Base-by-base conservation (phyloP, 2,888 invertebrate genomes). In the Rutpela maculata region DNA sequence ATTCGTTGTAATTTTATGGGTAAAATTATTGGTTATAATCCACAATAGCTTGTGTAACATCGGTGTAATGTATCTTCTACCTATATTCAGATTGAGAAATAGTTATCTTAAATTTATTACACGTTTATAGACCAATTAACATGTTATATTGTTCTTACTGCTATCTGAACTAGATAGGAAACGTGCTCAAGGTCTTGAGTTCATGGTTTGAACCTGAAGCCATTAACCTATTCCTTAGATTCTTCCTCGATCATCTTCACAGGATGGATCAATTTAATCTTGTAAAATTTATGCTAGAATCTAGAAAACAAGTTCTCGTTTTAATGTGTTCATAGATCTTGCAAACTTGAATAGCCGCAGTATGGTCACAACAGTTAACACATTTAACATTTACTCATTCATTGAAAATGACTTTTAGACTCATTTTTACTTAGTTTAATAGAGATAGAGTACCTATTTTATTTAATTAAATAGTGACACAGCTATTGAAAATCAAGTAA, bases 21-120 rank as follows among this genome's bases (percentile, higher is more conserved):
- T 63, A 73, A 76, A 66, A 76, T 80, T 80, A 83, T 80, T 83
- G 80, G 75, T 66, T 74, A 71, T 76, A 76, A 78, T 78, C 70
- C 76, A 78, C 66, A 71, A 74, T 77, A 62, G 67, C 55, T 68
- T 72, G 65, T 31, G 72, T 26, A 26, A 22, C 35, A 62, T 74
- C 19, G 22, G 76, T 76, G 72, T n/a, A 60, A 7, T 35, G 59
- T 65, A 62, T 72, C 73, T 63, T 72, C 72, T 55, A 67, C 67
- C 60, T 18, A 50, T 78, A 71, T 70, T 71, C 60, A 67, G 56
- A 76, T 74, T 76, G 76, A 76, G 70, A 65, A 78, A 76, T 68
- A 76, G 62, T 65, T 59, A 50, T 70, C 35, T 78, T 63, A 74
- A 76, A 78, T 78, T 78, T 78, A 78, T 78, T 35, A 72, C 71